Conservation (phyloP, 2,113 vertebrate genomes). For the Sclerurus mexicanus region DNA sequence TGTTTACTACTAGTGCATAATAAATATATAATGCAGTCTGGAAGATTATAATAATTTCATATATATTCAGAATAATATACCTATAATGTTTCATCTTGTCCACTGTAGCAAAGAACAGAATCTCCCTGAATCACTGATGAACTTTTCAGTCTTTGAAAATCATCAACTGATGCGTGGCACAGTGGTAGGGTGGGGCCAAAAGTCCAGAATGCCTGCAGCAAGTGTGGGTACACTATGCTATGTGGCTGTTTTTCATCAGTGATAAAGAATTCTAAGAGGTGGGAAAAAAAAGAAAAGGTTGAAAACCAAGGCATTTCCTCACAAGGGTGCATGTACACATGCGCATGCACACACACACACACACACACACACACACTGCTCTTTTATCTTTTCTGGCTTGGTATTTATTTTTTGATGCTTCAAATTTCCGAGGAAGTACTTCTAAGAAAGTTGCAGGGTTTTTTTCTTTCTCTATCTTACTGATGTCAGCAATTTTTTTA, state of each 20-base stretch:
- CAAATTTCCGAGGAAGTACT: not conserved
- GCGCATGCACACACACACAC: no score
- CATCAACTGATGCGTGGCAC: not conserved
- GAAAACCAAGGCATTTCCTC: not conserved
- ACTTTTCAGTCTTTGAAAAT: not conserved
- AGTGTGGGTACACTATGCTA: not conserved
- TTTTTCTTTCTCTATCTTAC: not conserved
- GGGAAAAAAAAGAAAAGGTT: not conserved
- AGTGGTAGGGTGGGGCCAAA: not conserved
- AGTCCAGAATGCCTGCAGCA: not conserved
- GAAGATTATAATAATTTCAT: not conserved
- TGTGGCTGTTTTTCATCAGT: not conserved
- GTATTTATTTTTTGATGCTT: not conserved
- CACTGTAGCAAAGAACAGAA: not conserved
- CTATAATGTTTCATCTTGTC: not conserved
- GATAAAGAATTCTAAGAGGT: not conserved
- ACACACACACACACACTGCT: fast-evolving
- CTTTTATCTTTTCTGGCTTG: not conserved
- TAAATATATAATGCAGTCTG: not conserved
- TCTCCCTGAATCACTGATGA: not conserved
- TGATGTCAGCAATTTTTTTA: not conserved
- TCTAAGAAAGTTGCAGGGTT: not conserved
- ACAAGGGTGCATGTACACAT: not conserved
- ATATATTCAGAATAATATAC: not conserved
- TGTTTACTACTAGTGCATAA: not conserved